phyloP scores from a whole-genome alignment of 2,888 invertebrate species.

The Tiliacea aurago region DNA sequence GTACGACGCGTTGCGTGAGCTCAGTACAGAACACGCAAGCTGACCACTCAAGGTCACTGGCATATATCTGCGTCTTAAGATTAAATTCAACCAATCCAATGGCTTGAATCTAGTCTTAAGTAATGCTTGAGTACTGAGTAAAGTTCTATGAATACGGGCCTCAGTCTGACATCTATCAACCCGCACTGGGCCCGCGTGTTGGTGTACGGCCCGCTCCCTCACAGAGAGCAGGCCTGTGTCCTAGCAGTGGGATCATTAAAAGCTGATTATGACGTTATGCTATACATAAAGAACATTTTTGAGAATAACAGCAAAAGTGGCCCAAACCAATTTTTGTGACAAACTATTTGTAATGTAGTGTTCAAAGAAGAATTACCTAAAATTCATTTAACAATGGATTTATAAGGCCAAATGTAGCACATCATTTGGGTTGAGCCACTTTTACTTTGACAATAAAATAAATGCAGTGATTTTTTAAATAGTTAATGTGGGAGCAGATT shows the following conservation, averaged over 20 bases:
- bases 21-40: no score
- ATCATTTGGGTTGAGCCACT: not conserved
- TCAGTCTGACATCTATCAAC: no score
- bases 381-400: not conserved
- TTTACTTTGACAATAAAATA: not conserved
- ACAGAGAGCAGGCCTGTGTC: not conserved
- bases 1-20: no score
- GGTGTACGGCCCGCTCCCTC: no score
- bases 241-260: not conserved
- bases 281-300: not conserved
- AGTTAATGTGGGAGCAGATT: not conserved
- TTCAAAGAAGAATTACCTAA: not conserved
- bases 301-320: not conserved
- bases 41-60: no score
- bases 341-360: conserved; percentile 7
- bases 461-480: conserved; percentile 6
- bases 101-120: no score
- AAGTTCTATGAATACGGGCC: no score
- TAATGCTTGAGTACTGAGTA: no score
- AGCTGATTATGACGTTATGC: not conserved
- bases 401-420: not conserved
- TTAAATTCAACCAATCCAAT: no score
- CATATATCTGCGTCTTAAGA: no score
- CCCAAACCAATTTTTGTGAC: not conserved
- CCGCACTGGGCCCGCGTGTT: no score